Evolutionary conservation across 2,113 vertebrate genomes (phyloP).

Genomic region (Bubalus kerabau): DNA sequence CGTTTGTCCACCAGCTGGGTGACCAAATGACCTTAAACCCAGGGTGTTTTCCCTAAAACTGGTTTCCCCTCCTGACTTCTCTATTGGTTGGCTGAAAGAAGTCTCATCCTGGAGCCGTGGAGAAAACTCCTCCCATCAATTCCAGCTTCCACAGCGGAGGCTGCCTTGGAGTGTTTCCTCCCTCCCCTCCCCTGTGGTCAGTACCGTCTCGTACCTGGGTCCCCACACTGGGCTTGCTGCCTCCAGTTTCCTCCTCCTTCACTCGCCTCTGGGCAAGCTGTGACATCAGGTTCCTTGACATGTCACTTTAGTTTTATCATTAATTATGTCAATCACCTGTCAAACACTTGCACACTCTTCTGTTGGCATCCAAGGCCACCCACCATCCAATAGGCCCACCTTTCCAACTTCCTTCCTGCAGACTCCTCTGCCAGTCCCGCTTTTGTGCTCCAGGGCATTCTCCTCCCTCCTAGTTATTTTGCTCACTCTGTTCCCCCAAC

Average conservation of each 20-base stretch:
- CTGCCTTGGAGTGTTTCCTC: too few species aligned
- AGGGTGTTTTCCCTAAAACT: background rate
- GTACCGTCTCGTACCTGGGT: fast-evolving
- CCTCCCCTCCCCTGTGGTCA: too few species aligned
- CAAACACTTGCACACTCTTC: background rate
- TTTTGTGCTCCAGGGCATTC: background rate
- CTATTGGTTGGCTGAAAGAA: background rate
- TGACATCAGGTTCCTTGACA: background rate
- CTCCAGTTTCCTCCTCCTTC: background rate
- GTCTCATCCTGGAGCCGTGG: background rate
- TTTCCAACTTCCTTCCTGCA: background rate
- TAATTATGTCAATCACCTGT: background rate
- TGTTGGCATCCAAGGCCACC: background rate
- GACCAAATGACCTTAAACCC: background rate
- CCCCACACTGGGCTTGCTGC: background rate
- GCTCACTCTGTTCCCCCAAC: background rate
- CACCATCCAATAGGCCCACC: background rate
- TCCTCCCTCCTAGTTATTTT: background rate
- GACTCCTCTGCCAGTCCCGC: background rate
- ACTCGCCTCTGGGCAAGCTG: background rate
- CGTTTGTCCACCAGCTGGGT: background rate
- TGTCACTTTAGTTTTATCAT: background rate
- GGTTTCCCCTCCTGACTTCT: background rate
- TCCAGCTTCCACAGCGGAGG: background rate
- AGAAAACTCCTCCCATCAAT: background rate